Conservation (phyloP, 2,797 vertebrate species). For the Argyrosomus regius region DNA sequence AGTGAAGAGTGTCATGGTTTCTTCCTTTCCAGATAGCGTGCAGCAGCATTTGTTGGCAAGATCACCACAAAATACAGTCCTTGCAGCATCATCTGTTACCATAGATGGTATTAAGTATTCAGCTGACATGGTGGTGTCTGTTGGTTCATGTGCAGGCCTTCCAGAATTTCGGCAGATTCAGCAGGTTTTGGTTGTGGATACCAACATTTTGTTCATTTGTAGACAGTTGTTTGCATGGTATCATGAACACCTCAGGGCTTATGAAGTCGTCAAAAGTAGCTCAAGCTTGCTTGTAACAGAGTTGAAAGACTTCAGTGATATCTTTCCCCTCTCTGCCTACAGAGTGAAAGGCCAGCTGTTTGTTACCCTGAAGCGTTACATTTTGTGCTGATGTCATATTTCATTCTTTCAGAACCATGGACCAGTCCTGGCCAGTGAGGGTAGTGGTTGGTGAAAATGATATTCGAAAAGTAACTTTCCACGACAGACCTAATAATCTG, state of each 20-base stretch:
- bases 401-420: slow-evolving; percentile 5
- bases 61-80: not conserved
- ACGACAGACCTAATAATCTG: not conserved
- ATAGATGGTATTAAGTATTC: slow-evolving; percentile 11
- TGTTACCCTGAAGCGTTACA: slow-evolving; percentile 1
- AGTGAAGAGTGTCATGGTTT: not conserved
- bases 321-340: slow-evolving; percentile 6
- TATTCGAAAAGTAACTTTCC: not conserved
- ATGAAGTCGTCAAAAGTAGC: slow-evolving; percentile 6
- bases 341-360: slow-evolving; percentile 12
- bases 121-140: slow-evolving; percentile 10
- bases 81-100: not conserved
- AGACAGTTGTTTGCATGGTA: not conserved
- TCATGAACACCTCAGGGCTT: not conserved
- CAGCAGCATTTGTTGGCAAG: slow-evolving; percentile 3
- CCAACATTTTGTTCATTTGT: slow-evolving; percentile 1
- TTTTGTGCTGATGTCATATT: slow-evolving; percentile 1
- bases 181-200: not conserved
- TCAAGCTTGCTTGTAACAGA: not conserved
- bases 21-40: not conserved
- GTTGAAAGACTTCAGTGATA: not conserved
- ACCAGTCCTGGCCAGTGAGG: slow-evolving; percentile 2
- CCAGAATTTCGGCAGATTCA: slow-evolving; percentile 6
- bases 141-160: slow-evolving; percentile 6
- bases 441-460: not conserved